phyloP scores from a whole-genome alignment of 2,797 vertebrate genomes.

The Anableps anableps region DNA sequence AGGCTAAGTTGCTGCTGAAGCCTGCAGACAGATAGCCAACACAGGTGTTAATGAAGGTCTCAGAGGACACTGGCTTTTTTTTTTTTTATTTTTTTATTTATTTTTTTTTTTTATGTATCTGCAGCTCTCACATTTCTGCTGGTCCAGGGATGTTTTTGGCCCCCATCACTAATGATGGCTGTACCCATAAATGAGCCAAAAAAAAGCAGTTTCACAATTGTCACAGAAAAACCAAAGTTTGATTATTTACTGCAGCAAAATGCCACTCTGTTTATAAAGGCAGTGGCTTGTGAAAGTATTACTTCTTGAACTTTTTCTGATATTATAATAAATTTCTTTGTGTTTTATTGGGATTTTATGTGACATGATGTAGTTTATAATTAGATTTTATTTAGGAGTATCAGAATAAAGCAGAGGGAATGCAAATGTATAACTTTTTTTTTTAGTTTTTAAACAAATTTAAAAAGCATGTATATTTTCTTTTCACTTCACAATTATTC shows the following conservation, averaged over 20 bases:
- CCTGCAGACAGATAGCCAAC: constrained; percentile 4
- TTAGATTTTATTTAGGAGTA: background rate
- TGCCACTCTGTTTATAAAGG: background rate
- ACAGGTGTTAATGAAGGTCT: constrained; percentile 36
- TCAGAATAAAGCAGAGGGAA: background rate
- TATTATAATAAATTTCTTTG: no score
- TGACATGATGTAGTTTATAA: background rate
- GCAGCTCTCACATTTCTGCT: background rate
- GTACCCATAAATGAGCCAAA: background rate
- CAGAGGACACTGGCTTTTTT: background rate
- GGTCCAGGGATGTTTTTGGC: background rate
- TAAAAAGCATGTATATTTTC: background rate
- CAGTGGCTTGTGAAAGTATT: background rate
- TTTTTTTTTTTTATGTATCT: background rate
- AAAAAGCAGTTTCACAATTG: background rate
- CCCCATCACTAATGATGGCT: background rate
- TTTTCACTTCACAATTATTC: background rate
- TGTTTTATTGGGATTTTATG: background rate
- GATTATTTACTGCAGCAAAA: background rate
- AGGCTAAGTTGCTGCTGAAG: constrained; percentile 15
- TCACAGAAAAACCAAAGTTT: background rate
- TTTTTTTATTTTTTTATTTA: background rate
- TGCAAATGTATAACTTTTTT: background rate
- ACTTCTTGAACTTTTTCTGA: background rate
- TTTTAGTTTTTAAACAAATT: background rate